Evolutionary conservation across 1,140 invertebrate species (phyloP), one percentile per base, ranked within the genome.

Genomic region (Goniozus legneri): DNA sequence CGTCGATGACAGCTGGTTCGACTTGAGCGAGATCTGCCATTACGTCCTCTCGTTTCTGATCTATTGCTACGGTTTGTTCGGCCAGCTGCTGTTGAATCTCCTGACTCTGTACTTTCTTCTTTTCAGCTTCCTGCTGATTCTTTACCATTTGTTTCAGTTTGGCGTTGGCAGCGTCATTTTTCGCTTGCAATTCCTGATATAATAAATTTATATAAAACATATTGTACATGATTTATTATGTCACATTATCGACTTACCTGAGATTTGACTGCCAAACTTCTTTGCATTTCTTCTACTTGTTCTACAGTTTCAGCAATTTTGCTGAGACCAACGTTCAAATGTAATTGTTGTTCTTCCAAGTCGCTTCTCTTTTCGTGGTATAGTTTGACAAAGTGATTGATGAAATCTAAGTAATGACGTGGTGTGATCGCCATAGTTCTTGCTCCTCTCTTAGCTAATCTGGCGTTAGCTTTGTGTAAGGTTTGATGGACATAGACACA

Each of bases 251-350:
- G 16, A 39, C 60, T 44, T 66, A 85, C 83, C 71, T 86, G 84
- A 41, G 89, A 91, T 78, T 99, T 99, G 2, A 98, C 88, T 37
- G 95, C 95, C 33, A 99, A 82, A 54, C 94, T 97, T 74, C 97
- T 97, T 65, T 99, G 97, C 85, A 99, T 93, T 73, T 99, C 96
- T 72, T 98, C 96, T 2, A 99, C 97, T 74, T 99, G 97, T 66
- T 98, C 95, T 1, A 99, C 95, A 20, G 97, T 99, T 77, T 99
- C 97, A 0, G 93, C 91, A 55, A 99, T 99, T 75, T 99, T 99
- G 56, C 91, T 91, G 16, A 99, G 77, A 77, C 97, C 97, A 33
- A 99, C 95, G 71, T 99, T 99, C 45, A 99, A 78, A 80, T 99
- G 97, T 2, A 99, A 80, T 65, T 99, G 96, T 67, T 99, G 96